Evolutionary conservation across 2,888 invertebrate genomes (phyloP).

Genomic region (Formica aserva): DNA sequence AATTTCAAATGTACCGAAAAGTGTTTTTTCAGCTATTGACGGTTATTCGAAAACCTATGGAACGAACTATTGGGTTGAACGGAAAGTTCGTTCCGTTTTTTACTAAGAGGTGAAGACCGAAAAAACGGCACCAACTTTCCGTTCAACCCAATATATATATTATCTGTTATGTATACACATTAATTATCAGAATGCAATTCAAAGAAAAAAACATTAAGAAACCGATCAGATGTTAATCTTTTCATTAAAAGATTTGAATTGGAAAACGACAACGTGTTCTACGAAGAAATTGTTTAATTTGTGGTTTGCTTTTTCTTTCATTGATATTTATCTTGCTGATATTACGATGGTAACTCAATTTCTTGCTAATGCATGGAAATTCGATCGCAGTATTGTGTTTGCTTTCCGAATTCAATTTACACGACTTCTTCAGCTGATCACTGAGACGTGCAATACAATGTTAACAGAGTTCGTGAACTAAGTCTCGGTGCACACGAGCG

Average conservation of each 20-base stretch:
- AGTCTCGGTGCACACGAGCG: background rate
- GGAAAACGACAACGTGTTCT: background rate
- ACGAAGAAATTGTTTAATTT: background rate
- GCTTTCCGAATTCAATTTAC: constrained; percentile 4
- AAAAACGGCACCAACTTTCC: too few species aligned
- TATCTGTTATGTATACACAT: too few species aligned
- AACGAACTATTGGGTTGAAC: too few species aligned
- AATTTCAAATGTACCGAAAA: too few species aligned
- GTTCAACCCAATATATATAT: too few species aligned
- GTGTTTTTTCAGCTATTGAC: too few species aligned
- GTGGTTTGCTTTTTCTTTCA: background rate
- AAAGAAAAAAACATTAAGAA: too few species aligned
- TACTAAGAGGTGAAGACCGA: too few species aligned
- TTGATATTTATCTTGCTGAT: background rate
- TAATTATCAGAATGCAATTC: too few species aligned
- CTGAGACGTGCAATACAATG: background rate
- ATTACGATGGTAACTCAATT: constrained; percentile 12
- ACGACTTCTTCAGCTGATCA: background rate
- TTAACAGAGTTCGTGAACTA: background rate
- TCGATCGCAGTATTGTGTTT: background rate
- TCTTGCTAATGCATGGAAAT: constrained; percentile 11
- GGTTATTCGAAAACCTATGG: too few species aligned
- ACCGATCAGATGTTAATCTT: too few species aligned
- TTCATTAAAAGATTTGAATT: background rate
- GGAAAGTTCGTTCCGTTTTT: too few species aligned